phyloP scores from a whole-genome alignment of 2,888 invertebrate genomes.

The Pterostichus madidus region DNA sequence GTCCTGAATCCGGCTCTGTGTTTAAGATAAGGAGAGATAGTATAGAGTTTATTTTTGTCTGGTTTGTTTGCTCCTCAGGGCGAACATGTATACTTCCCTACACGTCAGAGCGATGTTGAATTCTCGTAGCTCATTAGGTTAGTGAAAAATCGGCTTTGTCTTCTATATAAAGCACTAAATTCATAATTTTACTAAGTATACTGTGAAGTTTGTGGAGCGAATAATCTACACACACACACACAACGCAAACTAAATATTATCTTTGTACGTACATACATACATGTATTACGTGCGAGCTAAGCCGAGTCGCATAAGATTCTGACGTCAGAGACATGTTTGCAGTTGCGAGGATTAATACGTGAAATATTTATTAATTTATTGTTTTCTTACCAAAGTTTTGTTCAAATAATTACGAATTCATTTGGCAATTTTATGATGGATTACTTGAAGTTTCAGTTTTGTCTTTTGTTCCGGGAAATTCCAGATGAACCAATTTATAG shows the following conservation, averaged over 20 bases:
- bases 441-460: too few species aligned
- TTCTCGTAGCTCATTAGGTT: constrained; percentile 50
- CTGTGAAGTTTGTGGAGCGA: constrained; percentile 70
- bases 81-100: constrained; percentile 1
- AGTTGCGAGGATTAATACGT: neutral
- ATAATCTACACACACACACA: constrained; percentile 68
- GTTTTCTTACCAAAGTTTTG: neutral
- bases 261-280: constrained; percentile 21
- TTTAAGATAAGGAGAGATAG: constrained; percentile 69
- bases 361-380: neutral
- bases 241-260: constrained; percentile 52
- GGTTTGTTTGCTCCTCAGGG: constrained; percentile 69
- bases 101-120: neutral
- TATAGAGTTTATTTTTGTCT: constrained; percentile 70
- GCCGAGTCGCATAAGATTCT: constrained; percentile 11
- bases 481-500: too few species aligned
- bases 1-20: neutral
- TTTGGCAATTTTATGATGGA: neutral
- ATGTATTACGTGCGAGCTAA: neutral
- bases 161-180: constrained; percentile 70
- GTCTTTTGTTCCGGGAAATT: too few species aligned
- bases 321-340: constrained; percentile 19
- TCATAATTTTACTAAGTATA: constrained; percentile 71
- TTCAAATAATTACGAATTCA: neutral
- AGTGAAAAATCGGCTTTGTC: constrained; percentile 68